Conservation (phyloP, 1,140 invertebrate species). For the Euborellia annulipes region DNA sequence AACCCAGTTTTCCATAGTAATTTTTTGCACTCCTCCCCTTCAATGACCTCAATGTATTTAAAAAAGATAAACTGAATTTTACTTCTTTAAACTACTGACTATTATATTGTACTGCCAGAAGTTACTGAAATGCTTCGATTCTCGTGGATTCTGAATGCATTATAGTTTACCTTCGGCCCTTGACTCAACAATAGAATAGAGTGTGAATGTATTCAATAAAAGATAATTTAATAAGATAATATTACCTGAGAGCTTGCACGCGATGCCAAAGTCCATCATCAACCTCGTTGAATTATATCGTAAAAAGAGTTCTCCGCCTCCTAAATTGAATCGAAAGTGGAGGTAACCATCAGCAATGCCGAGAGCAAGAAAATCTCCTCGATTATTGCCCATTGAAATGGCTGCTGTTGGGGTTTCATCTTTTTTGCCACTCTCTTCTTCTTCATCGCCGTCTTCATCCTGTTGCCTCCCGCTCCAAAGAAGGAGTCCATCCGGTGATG, state of each 20-base stretch:
- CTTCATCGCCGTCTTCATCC: slow-evolving; percentile 24
- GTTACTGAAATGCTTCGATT: too few species aligned
- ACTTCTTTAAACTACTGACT: too few species aligned
- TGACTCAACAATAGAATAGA: too few species aligned
- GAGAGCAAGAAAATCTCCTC: slow-evolving; percentile 63
- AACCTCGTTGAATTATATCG: slow-evolving; percentile 72
- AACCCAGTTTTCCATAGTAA: too few species aligned
- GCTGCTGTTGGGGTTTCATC: slow-evolving; percentile 28
- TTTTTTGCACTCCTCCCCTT: too few species aligned
- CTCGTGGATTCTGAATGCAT: too few species aligned
- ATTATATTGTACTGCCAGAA: too few species aligned
- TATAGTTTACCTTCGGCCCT: too few species aligned
- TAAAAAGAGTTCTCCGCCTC: slow-evolving; percentile 57
- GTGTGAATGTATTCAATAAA: too few species aligned
- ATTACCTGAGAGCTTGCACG: slow-evolving; percentile 71
- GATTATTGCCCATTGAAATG: slow-evolving; percentile 9
- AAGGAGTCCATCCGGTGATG: slow-evolving; percentile 56
- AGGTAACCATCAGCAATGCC: slow-evolving; percentile 63
- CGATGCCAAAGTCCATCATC: slow-evolving; percentile 88
- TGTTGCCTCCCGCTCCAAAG: slow-evolving; percentile 72
- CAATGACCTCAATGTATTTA: too few species aligned
- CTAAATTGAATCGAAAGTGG: slow-evolving; percentile 45
- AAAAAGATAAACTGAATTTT: too few species aligned
- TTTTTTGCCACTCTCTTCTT: slow-evolving; percentile 3
- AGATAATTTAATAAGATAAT: too few species aligned